phyloP scores from a whole-genome alignment of 2,113 vertebrate species.

The Anhinga rufa region DNA sequence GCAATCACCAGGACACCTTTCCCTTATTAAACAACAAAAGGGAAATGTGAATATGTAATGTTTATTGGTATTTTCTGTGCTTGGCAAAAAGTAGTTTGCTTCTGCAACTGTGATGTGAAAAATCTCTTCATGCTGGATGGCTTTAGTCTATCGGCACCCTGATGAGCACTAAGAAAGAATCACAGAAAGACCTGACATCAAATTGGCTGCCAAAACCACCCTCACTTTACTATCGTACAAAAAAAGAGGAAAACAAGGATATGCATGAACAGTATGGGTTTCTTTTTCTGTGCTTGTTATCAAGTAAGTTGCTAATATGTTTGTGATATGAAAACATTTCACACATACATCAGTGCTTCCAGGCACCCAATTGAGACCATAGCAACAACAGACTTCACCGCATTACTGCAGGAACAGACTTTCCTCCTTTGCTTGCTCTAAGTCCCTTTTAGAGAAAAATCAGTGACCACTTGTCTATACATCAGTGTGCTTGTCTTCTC shows the following conservation, averaged over 20 bases:
- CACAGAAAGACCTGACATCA: constrained; percentile 70
- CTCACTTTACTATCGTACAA: constrained; percentile 48
- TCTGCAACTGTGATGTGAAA: constrained; percentile 61
- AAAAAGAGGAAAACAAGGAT: constrained; percentile 53
- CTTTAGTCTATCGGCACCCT: constrained; percentile 62
- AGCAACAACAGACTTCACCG: not conserved
- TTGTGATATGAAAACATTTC: constrained; percentile 51
- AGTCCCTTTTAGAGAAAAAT: not conserved
- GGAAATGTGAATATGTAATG: constrained; percentile 63
- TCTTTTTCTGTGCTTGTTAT: constrained; percentile 25
- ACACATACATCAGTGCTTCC: constrained; percentile 18
- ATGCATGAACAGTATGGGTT: constrained; percentile 37
- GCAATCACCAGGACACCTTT: constrained; percentile 51
- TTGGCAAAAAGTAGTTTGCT: constrained; percentile 51
- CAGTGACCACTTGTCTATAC: not conserved
- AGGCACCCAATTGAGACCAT: constrained; percentile 44
- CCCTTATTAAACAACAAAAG: constrained; percentile 67
- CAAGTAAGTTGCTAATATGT: constrained; percentile 52
- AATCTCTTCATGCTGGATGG: constrained; percentile 58
- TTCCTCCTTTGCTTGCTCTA: not conserved
- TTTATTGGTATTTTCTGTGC: constrained; percentile 67
- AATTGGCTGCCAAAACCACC: constrained; percentile 64
- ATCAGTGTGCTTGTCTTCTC: not conserved
- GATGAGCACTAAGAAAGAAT: constrained; percentile 68
- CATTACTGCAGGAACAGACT: not conserved